Evolutionary conservation across 1,140 invertebrate species (phyloP).

Genomic region (Halesus radiatus): DNA sequence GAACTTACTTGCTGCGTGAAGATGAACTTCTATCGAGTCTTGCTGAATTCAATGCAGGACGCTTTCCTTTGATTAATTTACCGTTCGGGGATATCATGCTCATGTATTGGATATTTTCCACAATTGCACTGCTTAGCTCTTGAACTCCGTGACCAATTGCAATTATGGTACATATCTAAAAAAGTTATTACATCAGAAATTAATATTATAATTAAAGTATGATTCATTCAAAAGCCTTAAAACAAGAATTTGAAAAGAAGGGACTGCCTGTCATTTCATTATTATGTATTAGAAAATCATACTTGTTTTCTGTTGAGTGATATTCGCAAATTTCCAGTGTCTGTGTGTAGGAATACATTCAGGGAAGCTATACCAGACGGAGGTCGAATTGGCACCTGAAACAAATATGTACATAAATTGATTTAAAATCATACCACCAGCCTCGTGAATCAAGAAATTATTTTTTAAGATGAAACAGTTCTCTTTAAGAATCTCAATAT

Average conservation of each 20-base stretch:
- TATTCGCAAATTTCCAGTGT: constrained; percentile 71
- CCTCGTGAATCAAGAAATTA: too few species aligned
- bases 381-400: neutral
- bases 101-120: neutral
- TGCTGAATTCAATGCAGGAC: neutral
- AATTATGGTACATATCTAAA: constrained; percentile 20
- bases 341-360: constrained; percentile 69
- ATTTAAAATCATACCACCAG: too few species aligned
- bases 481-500: too few species aligned
- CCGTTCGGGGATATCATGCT: neutral
- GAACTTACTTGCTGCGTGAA: too few species aligned
- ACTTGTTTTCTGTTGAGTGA: constrained; percentile 72
- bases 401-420: too few species aligned
- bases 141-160: constrained; percentile 6
- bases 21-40: too few species aligned
- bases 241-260: too few species aligned
- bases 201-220: constrained; percentile 15
- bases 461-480: too few species aligned
- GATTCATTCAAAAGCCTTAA: neutral
- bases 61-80: neutral
- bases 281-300: constrained; percentile 37
- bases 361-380: neutral
- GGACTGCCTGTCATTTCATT: too few species aligned
- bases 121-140: constrained; percentile 10
- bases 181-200: constrained; percentile 12